Conservation (phyloP, 2,797 vertebrate genomes). For the Bovichtus diacanthus region DNA sequence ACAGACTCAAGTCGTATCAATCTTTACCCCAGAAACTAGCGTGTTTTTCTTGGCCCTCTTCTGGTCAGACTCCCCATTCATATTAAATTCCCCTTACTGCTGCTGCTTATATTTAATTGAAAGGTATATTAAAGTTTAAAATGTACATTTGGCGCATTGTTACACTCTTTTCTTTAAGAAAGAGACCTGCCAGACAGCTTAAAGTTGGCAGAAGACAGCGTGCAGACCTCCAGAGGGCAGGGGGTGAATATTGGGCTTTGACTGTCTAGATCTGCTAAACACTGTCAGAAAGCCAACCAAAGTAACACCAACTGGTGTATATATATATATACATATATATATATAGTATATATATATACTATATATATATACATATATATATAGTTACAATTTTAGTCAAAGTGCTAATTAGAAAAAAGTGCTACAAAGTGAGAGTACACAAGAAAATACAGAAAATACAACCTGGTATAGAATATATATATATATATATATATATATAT, state of each 20-base stretch:
- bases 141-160: constrained; percentile 59
- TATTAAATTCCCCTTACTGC: constrained; percentile 6
- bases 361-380: too few relatives aligned
- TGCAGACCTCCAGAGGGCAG: constrained; percentile 15
- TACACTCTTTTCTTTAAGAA: constrained; percentile 34
- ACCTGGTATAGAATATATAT: too few relatives aligned
- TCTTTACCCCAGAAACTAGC: not conserved
- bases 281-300: not conserved
- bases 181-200: constrained; percentile 23
- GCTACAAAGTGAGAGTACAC: too few relatives aligned
- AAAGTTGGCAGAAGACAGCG: constrained; percentile 28
- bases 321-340: too few relatives aligned
- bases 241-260: constrained; percentile 24
- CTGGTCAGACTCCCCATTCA: constrained; percentile 15
- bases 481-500: too few relatives aligned
- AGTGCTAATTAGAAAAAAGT: too few relatives aligned
- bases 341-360: too few relatives aligned
- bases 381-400: too few relatives aligned
- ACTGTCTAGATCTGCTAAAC: constrained; percentile 18
- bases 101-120: constrained; percentile 68
- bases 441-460: too few relatives aligned
- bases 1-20: too few relatives aligned
- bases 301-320: constrained; percentile 1
- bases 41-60: not conserved
- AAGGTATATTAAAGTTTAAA: constrained; percentile 67